A percentile compares a stretch with the other conserved stretches of the same genome.
These are phyloP conservation scores for Myrmophylax atrothorax DNA, from an alignment of 2,113 vertebrate species.

Conservation along the genomic window DNA sequence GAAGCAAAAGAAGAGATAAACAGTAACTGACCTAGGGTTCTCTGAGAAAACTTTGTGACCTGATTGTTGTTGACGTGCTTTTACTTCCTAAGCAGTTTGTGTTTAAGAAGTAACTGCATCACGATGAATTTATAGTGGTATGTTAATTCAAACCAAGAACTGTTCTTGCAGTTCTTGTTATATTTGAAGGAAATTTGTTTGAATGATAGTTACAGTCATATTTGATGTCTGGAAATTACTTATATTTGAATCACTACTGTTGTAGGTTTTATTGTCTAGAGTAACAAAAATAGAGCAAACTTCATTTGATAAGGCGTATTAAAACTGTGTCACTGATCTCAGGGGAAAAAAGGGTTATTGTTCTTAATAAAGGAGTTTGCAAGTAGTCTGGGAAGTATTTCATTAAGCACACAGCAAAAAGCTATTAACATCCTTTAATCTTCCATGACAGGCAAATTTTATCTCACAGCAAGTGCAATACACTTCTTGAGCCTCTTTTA, in stretches of 20 bases:
- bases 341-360: neutral
- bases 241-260: neutral
- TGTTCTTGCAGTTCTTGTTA: neutral
- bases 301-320: neutral
- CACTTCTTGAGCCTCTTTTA: neutral
- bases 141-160: neutral
- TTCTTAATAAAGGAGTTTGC: neutral
- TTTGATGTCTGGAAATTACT: neutral
- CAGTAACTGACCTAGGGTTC: neutral
- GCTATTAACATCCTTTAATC: constrained; percentile 1
- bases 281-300: neutral
- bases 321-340: neutral
- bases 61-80: neutral
- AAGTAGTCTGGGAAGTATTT: neutral
- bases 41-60: neutral
- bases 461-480: neutral
- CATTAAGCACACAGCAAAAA: neutral
- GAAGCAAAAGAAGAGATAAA: neutral
- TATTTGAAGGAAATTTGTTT: neutral
- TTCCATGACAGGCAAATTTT: neutral
- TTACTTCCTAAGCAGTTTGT: neutral
- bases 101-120: neutral
- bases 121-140: neutral
- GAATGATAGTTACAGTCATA: neutral
- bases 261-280: neutral